These are phyloP conservation scores for Steinernema hermaphroditum DNA, from an alignment of 2,888 invertebrate species.

Conservation along the genomic window DNA sequence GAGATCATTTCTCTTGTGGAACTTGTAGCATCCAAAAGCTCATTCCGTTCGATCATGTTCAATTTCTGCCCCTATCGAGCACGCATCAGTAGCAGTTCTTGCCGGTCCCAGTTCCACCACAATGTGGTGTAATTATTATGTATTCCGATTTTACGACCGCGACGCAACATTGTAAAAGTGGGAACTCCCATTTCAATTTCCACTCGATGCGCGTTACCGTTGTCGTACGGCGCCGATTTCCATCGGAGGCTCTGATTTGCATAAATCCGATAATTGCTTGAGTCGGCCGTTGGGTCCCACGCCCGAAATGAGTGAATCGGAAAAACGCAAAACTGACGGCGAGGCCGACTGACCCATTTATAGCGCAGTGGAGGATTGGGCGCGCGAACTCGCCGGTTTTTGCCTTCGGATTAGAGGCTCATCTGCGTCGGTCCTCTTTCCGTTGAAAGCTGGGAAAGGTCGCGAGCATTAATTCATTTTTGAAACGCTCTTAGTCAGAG, in stretches of 20 bases:
- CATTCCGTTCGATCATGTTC: no score
- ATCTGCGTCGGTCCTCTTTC: background rate
- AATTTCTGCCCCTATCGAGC: no score
- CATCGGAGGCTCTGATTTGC: background rate
- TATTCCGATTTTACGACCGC: no score
- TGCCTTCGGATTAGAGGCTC: constrained; percentile 3
- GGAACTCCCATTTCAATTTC: no score
- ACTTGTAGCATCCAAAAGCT: no score
- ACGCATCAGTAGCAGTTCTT: no score
- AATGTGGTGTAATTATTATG: no score
- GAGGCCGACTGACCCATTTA: constrained; percentile 31
- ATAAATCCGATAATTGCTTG: constrained; percentile 22
- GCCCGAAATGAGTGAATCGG: constrained; percentile 15
- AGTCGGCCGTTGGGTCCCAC: background rate
- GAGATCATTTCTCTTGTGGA: no score
- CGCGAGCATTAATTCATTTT: constrained; percentile 2
- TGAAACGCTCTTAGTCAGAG: constrained; percentile 27
- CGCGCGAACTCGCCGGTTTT: constrained; percentile 19
- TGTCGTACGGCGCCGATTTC: background rate
- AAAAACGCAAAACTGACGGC: background rate
- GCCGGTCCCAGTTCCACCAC: no score
- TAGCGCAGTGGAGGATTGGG: constrained; percentile 18
- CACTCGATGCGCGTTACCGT: background rate
- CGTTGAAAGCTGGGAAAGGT: background rate
- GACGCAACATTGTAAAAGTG: no score